Conservation (phyloP, 2,888 invertebrate species). For the Callosobruchus maculatus region DNA sequence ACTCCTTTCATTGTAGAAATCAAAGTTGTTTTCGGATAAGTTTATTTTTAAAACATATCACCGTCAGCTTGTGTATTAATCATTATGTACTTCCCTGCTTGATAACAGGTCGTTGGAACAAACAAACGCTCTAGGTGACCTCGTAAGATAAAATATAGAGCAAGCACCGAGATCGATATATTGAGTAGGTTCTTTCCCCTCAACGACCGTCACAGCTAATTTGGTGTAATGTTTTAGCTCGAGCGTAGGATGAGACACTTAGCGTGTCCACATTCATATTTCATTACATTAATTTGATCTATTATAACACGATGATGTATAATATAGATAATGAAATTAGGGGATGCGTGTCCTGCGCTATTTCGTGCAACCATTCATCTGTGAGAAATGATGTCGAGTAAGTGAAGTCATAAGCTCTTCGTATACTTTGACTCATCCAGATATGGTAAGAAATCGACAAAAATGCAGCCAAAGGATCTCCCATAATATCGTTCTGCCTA, state of each 20-base stretch:
- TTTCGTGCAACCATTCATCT: too few species aligned
- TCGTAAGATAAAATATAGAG: background rate
- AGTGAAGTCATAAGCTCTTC: too few species aligned
- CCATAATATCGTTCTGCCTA: too few species aligned
- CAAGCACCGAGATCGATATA: background rate
- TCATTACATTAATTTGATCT: background rate
- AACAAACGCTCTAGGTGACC: background rate
- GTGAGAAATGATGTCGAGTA: too few species aligned
- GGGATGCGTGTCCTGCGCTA: background rate
- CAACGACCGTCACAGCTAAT: background rate
- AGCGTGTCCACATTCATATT: background rate
- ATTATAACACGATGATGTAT: background rate
- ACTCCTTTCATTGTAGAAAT: too few species aligned
- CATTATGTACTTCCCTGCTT: too few species aligned
- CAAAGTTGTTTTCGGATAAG: too few species aligned
- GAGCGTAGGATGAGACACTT: background rate
- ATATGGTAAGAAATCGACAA: too few species aligned
- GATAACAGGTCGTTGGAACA: background rate
- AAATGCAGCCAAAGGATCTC: too few species aligned
- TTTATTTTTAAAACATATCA: too few species aligned
- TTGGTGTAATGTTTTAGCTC: background rate
- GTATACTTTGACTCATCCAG: too few species aligned
- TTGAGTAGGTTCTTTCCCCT: background rate
- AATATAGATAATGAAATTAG: background rate
- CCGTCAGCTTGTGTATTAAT: too few species aligned